Percentiles rank a stretch among this genome's conserved stretches.
Conservation (phyloP, 2,888 invertebrate species). For the Holacanthella duospinosa region DNA sequence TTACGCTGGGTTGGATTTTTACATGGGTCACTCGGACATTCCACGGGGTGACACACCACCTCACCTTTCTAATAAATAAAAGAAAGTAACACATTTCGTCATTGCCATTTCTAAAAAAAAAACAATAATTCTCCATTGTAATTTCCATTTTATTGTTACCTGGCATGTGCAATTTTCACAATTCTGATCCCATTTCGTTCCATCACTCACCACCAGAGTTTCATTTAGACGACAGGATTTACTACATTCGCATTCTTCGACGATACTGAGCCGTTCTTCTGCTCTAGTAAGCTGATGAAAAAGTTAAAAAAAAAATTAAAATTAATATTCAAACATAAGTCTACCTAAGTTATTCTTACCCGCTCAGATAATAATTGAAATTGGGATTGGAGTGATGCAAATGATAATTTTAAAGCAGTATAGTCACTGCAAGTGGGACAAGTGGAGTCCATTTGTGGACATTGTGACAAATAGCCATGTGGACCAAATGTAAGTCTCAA, state of each 20-base stretch:
- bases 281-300: conserved; percentile 67
- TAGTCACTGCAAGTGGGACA: conserved; percentile 88
- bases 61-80: conserved; percentile 59
- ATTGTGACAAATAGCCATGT: conserved; percentile 74
- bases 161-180: conserved; percentile 82
- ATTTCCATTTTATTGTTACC: conserved; percentile 47
- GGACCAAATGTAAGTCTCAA: conserved; percentile 73
- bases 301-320: not conserved
- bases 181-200: conserved; percentile 70
- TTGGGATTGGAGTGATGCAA: conserved; percentile 66
- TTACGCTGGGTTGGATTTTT: conserved; percentile 66
- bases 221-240: conserved; percentile 75
- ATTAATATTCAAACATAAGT: not conserved
- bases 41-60: conserved; percentile 68
- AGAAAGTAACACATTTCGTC: conserved; percentile 7
- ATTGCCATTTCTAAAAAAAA: conserved; percentile 6
- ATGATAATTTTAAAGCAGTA: conserved; percentile 67
- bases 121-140: too few relatives aligned
- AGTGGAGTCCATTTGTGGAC: conserved; percentile 71
- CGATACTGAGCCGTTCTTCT: conserved; percentile 62
- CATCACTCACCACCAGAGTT: conserved; percentile 63
- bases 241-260: conserved; percentile 83
- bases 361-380: conserved; percentile 71
- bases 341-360: conserved; percentile 48
- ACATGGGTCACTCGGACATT: conserved; percentile 66